Percentiles rank a stretch among this genome's conserved stretches.
Conservation (phyloP, 2,797 vertebrate genomes). For the Emys orbicularis region DNA sequence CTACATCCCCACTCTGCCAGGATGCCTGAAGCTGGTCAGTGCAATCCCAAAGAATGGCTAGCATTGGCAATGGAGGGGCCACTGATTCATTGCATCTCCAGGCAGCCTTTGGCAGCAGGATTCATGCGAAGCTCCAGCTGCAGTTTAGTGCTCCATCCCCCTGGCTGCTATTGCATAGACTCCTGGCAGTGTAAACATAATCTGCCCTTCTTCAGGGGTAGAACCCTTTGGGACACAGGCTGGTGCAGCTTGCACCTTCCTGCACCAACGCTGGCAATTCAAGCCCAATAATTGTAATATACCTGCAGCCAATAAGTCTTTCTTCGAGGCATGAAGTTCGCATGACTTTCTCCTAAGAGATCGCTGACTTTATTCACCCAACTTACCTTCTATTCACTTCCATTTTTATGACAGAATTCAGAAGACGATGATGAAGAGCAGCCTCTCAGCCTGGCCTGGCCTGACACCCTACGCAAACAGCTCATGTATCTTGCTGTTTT, state of each 20-base stretch:
- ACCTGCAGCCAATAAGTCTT: background rate
- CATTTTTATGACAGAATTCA: conserved; percentile 59
- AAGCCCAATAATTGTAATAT: background rate
- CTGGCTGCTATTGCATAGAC: background rate
- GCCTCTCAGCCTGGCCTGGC: conserved; percentile 93
- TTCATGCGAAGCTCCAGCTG: background rate
- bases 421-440: conserved; percentile 87
- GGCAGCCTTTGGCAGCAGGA: background rate
- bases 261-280: fast-evolving
- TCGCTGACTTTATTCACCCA: background rate
- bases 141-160: background rate
- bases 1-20: background rate
- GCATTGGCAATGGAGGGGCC: background rate
- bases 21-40: fast-evolving
- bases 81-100: fast-evolving
- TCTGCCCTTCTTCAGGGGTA: background rate
- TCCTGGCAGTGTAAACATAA: background rate
- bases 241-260: background rate
- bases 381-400: background rate
- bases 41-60: background rate
- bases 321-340: background rate
- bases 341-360: background rate
- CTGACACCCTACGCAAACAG: conserved; percentile 87
- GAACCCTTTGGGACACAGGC: background rate
- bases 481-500: conserved; percentile 91